Base-by-base conservation (phyloP, 2,888 invertebrate species). In the Agrypnus murinus region DNA sequence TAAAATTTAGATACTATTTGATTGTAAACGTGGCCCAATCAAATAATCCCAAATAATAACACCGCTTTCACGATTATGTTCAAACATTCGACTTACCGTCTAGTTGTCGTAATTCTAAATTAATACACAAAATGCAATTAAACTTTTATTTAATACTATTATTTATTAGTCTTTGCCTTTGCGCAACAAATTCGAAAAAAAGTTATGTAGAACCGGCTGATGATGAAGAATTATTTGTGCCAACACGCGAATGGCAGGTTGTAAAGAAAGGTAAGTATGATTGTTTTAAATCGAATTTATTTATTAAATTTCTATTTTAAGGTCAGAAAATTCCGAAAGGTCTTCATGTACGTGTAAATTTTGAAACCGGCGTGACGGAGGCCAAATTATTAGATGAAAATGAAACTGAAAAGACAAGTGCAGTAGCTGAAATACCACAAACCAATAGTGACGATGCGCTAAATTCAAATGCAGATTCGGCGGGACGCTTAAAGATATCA, bases 311-410 rank as follows among this genome's bases (percentile, higher is more conserved):
- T 8, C 15, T 9, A 36, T 36, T 82, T 84, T 46, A 75, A 92
- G 94, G 91, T 69, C 92, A 93, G 83, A 86, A 88, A 14, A 88
- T 95, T 76, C 94, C 94, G 0, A 84, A 88, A 67, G 95, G 95
- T 0, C 85, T 95, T 2, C 94, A 95, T 82, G 87, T 94, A 4
- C 87, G 93, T 55, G 88, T 94, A 69, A 92, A 95, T 85, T 85
- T 95, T n/a, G 85, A 91, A 83, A 94, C 93, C 9, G 93, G 93
- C 0, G 81, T 88, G 71, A 91, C 89, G 40, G 93, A 95, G 83
- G 95, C 93, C 0, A 95, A 93, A 84, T 83, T 94, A 36, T 78
- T 93, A 74, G 90, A 91, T 25, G 81, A 81, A n/a, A 80, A 82
- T 1, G 78, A 84, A 32, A 62, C 65, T 8, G 67, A 77, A 50